Percentiles rank a stretch among this genome's conserved stretches.
Conservation (phyloP, 2,888 invertebrate species). For the Crocallis elinguaria region DNA sequence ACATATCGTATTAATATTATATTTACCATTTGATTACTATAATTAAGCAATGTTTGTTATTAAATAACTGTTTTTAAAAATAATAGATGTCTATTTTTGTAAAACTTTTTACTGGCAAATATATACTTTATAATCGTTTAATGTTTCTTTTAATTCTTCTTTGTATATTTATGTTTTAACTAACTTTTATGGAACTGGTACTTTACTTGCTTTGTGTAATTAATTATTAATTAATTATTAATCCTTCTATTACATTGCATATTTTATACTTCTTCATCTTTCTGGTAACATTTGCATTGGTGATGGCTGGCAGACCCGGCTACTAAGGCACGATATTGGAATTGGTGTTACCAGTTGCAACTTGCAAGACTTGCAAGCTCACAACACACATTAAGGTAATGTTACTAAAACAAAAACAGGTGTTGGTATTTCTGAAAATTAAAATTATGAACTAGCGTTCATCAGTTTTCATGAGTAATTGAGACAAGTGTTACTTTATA, state of each 20-base stretch:
- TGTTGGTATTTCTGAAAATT: too few species aligned
- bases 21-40: slow-evolving; percentile 11
- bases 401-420: too few species aligned
- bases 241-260: not conserved
- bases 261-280: not conserved
- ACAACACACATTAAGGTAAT: not conserved
- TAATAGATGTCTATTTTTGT: slow-evolving; percentile 56
- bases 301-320: slow-evolving; percentile 9
- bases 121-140: slow-evolving; percentile 43
- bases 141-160: slow-evolving; percentile 34
- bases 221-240: not conserved
- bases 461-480: too few species aligned
- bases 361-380: not conserved
- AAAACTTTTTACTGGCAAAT: slow-evolving; percentile 49
- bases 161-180: not conserved
- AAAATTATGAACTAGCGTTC: too few species aligned
- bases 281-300: slow-evolving; percentile 13
- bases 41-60: slow-evolving; percentile 28
- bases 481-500: too few species aligned
- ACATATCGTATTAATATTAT: not conserved
- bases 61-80: slow-evolving; percentile 44
- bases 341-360: not conserved
- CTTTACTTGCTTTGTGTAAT: not conserved
- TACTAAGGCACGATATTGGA: not conserved
- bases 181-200: not conserved